Percentiles rank a stretch among this genome's conserved stretches.
Evolutionary conservation across 2,113 vertebrate species (phyloP).

Genomic region (Microcebus lehilahytsara): DNA sequence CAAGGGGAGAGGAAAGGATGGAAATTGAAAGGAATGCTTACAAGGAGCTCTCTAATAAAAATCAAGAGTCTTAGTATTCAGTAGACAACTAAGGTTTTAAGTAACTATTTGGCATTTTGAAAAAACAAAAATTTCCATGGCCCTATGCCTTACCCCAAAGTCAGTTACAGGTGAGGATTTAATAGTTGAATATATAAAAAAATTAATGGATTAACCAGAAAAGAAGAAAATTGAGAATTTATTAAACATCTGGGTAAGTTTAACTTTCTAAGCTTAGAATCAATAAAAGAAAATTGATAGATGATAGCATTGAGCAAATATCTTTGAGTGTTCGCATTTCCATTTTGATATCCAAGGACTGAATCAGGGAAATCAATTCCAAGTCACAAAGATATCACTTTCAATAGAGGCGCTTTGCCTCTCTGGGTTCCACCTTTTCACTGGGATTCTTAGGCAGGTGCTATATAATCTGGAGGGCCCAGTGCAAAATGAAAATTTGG

Average conservation of each 20-base stretch:
- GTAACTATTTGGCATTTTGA: background rate
- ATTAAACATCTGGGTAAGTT: background rate
- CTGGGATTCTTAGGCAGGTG: background rate
- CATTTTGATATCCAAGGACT: background rate
- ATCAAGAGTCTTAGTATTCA: background rate
- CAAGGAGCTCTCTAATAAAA: background rate
- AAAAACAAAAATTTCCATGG: conserved; percentile 4
- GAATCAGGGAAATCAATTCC: conserved; percentile 13
- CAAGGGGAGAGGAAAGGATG: background rate
- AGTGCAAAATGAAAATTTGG: background rate
- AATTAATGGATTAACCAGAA: background rate
- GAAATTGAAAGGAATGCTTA: background rate
- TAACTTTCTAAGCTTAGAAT: conserved; percentile 29
- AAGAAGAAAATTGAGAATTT: background rate
- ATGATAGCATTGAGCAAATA: background rate
- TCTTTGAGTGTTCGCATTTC: conserved; percentile 13
- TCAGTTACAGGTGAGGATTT: background rate
- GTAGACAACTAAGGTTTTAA: background rate
- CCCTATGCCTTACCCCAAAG: background rate
- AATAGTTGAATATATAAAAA: background rate
- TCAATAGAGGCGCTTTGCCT: background rate
- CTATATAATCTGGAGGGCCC: background rate
- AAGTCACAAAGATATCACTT: background rate
- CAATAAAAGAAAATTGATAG: background rate
- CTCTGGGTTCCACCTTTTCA: background rate